These are phyloP conservation scores for Cynaeus angustus DNA, from an alignment of 2,888 invertebrate genomes.

Conservation along the genomic window DNA sequence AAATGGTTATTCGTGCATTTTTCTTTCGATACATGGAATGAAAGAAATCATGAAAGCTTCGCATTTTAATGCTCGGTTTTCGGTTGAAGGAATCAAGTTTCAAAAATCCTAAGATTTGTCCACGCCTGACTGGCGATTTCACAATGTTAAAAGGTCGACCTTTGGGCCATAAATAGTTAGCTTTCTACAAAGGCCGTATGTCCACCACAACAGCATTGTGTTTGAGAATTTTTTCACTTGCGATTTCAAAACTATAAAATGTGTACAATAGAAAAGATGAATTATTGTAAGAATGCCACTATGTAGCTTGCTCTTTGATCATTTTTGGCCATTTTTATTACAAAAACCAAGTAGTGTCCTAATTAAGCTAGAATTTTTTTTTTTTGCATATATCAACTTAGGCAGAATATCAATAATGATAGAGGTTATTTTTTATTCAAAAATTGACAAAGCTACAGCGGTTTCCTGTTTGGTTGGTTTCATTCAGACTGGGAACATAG, in stretches of 20 bases:
- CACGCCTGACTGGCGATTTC: constrained; percentile 35
- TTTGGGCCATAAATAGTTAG: constrained; percentile 35
- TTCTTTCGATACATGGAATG: not conserved
- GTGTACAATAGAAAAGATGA: not conserved
- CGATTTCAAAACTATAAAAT: constrained; percentile 21
- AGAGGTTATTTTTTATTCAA: no score
- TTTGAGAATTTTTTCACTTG: constrained; percentile 16
- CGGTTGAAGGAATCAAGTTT: constrained; percentile 3
- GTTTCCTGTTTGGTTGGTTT: no score
- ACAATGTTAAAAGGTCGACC: constrained; percentile 39
- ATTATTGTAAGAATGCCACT: not conserved
- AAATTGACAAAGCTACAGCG: no score
- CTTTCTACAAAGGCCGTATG: constrained; percentile 36
- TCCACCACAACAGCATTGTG: constrained; percentile 24
- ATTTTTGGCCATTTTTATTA: no score
- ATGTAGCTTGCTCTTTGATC: no score
- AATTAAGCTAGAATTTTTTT: no score
- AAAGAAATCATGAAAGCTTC: not conserved
- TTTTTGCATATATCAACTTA: no score
- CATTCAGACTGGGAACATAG: no score
- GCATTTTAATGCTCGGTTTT: not conserved
- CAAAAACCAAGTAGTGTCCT: no score
- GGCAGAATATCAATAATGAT: no score
- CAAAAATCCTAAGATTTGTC: constrained; percentile 13
- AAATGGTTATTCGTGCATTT: constrained; percentile 19